These are phyloP conservation scores for Lathamus discolor DNA, from an alignment of 2,113 vertebrate genomes.

Conservation along the genomic window DNA sequence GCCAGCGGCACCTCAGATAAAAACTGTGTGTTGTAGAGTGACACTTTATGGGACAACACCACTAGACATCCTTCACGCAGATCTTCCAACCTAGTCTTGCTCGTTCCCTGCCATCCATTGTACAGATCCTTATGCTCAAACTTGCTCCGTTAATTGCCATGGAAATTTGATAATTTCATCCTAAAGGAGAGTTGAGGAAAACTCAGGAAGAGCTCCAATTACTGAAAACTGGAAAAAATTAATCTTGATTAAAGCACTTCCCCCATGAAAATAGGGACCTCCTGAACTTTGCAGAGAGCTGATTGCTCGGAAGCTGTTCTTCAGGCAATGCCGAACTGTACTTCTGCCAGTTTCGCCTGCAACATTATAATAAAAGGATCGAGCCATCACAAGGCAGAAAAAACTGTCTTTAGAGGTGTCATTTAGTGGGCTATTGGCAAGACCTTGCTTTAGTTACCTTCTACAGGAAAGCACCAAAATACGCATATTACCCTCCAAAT, in stretches of 20 bases:
- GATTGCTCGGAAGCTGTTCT: conserved; percentile 54
- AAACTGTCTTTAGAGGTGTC: not conserved
- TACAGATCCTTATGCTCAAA: conserved; percentile 46
- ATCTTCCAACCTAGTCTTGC: not conserved
- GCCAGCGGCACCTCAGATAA: not conserved
- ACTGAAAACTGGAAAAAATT: conserved; percentile 82
- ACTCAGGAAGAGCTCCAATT: conserved; percentile 81
- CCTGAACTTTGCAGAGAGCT: conserved; percentile 65
- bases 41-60: not conserved
- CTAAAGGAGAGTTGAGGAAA: conserved; percentile 63
- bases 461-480: conserved; percentile 11
- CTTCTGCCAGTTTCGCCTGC: not conserved
- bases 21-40: rapidly evolving
- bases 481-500: not conserved
- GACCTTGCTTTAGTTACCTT: not conserved
- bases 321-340: not conserved
- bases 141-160: conserved; percentile 73
- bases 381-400: not conserved
- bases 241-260: conserved; percentile 84
- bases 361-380: not conserved
- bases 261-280: conserved; percentile 73
- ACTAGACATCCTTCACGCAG: not conserved
- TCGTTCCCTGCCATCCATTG: conserved; percentile 40
- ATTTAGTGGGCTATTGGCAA: conserved; percentile 18
- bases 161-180: conserved; percentile 85